Evolutionary conservation across 64 coral and sea anemone species (phyloP).

Genomic region (Montipora efflorescens): DNA sequence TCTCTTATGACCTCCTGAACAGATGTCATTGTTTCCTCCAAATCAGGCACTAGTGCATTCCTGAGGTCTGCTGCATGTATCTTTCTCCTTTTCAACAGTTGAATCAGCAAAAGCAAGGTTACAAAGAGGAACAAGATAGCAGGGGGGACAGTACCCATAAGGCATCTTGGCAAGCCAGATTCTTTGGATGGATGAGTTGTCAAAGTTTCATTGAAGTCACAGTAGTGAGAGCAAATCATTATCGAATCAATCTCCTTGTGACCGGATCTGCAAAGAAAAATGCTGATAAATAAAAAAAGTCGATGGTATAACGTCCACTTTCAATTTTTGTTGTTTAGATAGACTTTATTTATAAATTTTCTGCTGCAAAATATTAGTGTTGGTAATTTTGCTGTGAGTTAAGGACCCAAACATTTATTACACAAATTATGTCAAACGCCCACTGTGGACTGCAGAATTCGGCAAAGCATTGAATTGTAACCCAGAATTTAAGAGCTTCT

Average conservation of each 20-base stretch:
- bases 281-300: neutral
- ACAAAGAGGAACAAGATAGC: constrained; percentile 38
- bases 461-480: no score
- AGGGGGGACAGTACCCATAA: constrained; percentile 83
- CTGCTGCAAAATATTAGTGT: no score
- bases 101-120: neutral
- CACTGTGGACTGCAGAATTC: no score
- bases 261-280: neutral
- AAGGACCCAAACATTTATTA: no score
- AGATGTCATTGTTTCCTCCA: constrained; percentile 39
- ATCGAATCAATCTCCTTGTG: neutral
- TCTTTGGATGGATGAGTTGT: constrained; percentile 47
- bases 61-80: neutral
- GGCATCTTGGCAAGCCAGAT: constrained; percentile 87
- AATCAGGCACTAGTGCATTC: constrained; percentile 7
- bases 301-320: no score
- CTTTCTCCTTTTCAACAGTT: constrained; percentile 13
- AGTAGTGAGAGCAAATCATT: constrained; percentile 63
- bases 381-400: no score
- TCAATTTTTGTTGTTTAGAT: no score
- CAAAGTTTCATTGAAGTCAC: constrained; percentile 89
- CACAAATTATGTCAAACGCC: no score
- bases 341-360: no score
- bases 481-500: no score
- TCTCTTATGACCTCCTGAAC: constrained; percentile 55